A percentile compares a stretch with the other conserved stretches of the same genome.
Conservation (phyloP, 1,140 invertebrate species). For the Pararge aegeria region DNA sequence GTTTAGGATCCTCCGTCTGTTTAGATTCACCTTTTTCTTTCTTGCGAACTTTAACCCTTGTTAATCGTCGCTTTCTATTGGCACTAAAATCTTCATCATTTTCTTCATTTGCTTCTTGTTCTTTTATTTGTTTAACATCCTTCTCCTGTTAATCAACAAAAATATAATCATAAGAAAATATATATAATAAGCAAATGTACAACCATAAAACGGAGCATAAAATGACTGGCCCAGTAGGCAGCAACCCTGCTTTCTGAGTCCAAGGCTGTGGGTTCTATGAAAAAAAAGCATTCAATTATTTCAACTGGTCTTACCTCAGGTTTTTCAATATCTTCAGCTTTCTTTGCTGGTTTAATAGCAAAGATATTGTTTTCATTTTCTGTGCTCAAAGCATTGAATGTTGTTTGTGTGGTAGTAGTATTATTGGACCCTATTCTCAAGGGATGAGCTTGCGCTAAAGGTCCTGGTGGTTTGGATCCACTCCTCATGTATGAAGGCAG, state of each 20-base stretch:
- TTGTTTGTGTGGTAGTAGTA: slow-evolving; percentile 38
- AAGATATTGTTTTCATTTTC: slow-evolving; percentile 66
- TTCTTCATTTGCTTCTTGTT: slow-evolving; percentile 41
- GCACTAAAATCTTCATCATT: slow-evolving; percentile 51
- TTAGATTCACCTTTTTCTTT: slow-evolving; percentile 74
- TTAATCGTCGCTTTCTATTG: slow-evolving; percentile 69
- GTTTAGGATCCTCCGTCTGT: slow-evolving; percentile 80
- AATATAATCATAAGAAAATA: not conserved
- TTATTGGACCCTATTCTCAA: slow-evolving; percentile 46
- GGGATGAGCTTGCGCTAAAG: slow-evolving; percentile 52
- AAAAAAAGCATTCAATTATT: no score
- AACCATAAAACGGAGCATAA: no score
- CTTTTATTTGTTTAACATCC: slow-evolving; percentile 42
- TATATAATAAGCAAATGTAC: not conserved
- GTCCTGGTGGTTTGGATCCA: slow-evolving; percentile 42
- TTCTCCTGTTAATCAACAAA: slow-evolving; percentile 39
- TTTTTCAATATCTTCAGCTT: slow-evolving; percentile 57
- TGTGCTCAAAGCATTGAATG: slow-evolving; percentile 49
- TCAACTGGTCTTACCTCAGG: slow-evolving; percentile 40
- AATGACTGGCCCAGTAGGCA: no score
- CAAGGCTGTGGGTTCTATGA: no score
- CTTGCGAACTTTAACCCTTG: slow-evolving; percentile 76
- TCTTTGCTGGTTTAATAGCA: slow-evolving; percentile 54
- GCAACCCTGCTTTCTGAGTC: no score
- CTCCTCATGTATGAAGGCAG: slow-evolving; percentile 80